A percentile compares a stretch with the other conserved stretches of the same genome.
These are phyloP conservation scores for Reticulitermes lucifugus DNA, from an alignment of 2,888 invertebrate genomes.

Conservation along the genomic window DNA sequence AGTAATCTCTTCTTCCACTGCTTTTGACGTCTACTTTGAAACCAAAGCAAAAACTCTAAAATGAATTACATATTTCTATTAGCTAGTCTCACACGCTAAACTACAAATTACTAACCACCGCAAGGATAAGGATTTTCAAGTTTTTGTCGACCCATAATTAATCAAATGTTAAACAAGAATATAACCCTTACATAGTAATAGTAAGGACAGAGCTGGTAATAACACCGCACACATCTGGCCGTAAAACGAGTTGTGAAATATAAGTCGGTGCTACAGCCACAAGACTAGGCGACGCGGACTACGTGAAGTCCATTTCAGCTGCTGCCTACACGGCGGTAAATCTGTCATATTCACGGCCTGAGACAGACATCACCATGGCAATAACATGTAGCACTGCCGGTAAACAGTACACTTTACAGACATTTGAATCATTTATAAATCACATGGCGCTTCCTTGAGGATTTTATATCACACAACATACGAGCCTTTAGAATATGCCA, in stretches of 20 bases:
- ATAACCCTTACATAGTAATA: neutral
- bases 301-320: too few species aligned
- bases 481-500: too few species aligned
- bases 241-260: neutral
- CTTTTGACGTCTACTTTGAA: neutral
- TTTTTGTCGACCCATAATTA: conserved; percentile 8
- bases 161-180: conserved; percentile 20
- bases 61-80: conserved; percentile 1
- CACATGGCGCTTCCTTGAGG: too few species aligned
- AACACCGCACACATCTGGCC: conserved; percentile 4
- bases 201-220: conserved; percentile 1
- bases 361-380: too few species aligned
- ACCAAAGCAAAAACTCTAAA: neutral
- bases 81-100: neutral
- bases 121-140: neutral
- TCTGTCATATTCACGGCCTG: too few species aligned
- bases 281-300: too few species aligned
- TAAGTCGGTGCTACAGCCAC: neutral
- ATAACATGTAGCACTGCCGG: too few species aligned
- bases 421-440: too few species aligned
- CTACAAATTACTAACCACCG: conserved; percentile 6
- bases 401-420: too few species aligned
- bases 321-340: too few species aligned
- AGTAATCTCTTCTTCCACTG: too few species aligned
- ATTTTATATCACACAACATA: too few species aligned